Evolutionary conservation across 2,797 vertebrate genomes (phyloP).

Genomic region (Megalops cyprinoides): DNA sequence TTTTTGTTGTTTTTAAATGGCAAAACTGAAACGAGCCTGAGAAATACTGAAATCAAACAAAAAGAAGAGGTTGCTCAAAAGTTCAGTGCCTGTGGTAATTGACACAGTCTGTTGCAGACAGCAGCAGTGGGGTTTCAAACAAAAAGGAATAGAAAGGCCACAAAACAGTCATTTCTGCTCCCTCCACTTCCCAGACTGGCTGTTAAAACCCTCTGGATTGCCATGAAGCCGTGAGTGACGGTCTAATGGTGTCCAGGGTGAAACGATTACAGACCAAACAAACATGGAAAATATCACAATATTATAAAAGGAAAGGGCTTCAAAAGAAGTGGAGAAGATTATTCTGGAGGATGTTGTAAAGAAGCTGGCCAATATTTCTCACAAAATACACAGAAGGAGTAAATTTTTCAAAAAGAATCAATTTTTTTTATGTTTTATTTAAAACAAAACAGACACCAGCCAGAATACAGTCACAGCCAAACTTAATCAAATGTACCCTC

Average conservation of each 20-base stretch:
- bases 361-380: too few relatives aligned
- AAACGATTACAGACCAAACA: neutral
- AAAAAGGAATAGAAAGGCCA: neutral
- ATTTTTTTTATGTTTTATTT: too few relatives aligned
- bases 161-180: too few relatives aligned
- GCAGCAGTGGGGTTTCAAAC: neutral
- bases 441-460: too few relatives aligned
- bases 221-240: neutral
- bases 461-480: too few relatives aligned
- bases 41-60: neutral
- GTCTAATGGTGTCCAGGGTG: neutral
- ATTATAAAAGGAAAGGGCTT: neutral
- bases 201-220: neutral
- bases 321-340: neutral
- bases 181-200: neutral
- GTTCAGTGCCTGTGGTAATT: neutral
- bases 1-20: too few relatives aligned
- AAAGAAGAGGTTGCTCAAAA: neutral
- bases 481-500: too few relatives aligned
- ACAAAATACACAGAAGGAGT: too few relatives aligned
- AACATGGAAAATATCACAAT: neutral
- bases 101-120: neutral
- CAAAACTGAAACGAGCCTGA: neutral
- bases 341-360: too few relatives aligned
- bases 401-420: too few relatives aligned